Evolutionary conservation across 2,888 invertebrate genomes (phyloP), one percentile per base, ranked within the genome.

Genomic region (Drosophila incognita): DNA sequence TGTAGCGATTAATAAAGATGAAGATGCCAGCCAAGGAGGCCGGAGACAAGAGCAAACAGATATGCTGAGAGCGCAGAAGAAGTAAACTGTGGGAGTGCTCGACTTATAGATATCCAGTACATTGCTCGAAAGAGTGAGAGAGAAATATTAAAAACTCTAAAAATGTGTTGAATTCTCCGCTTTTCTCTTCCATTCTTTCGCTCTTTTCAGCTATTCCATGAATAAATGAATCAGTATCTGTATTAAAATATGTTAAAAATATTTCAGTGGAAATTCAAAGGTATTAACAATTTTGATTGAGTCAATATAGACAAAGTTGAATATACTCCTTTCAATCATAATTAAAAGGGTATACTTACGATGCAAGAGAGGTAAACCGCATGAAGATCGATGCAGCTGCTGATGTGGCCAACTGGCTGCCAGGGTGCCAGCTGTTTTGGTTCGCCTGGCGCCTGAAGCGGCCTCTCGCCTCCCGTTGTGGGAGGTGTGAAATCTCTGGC

Each of bases 1-100:
- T 83, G 90, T 78, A 68, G 74, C 84, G 82, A 88, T 90, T 88
- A 86, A 88, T 90, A 86, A 86, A 79, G 83, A 88, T 88, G 86
- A 88, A 89, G 90, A 85, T 89, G 90, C 90, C 62, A 69, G 61
- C 59, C 76, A 65, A 66, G 52, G 59, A 42, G 24, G 35, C 21
- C 35, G 42, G 42, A 48, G 51, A 53, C 59, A 33, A 11, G 13
- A 36, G 31, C 31, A 57, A 24, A 53, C 24, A 33, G 2, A 2
- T 4, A 13, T 7, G 35, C 4, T 31, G 13, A 51, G 52, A 42
- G 48, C 35, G 13, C 35, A 59, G 35, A 3, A 29, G 11, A 38
- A 35, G 8, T 3, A 13, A 27, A 4, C 21, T 13, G 4, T 11
- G 11, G 11, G 2, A 4, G 8, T n/a, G 7, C 6, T 15, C 6